phyloP scores from a whole-genome alignment of 2,113 vertebrate genomes.

The Opisthocomus hoazin region DNA sequence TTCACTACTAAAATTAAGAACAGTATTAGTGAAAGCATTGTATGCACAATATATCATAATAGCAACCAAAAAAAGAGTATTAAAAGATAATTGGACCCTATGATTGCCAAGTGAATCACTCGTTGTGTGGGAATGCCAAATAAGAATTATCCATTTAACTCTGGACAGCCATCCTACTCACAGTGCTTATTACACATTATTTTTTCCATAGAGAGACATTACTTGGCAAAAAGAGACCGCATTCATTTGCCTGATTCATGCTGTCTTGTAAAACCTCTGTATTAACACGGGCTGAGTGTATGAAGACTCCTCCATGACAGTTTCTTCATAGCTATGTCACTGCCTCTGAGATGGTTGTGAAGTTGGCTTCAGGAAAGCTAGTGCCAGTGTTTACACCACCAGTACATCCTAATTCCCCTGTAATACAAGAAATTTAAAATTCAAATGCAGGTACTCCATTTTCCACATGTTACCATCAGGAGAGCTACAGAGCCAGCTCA shows the following conservation, averaged over 20 bases:
- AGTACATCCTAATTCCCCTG: neutral
- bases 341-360: neutral
- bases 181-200: neutral
- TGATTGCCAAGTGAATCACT: neutral
- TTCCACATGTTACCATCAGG: neutral
- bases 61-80: neutral
- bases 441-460: neutral
- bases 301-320: neutral
- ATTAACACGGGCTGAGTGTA: neutral
- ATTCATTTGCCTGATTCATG: neutral
- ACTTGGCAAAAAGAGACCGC: neutral
- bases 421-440: slow-evolving; percentile 9
- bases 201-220: neutral
- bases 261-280: neutral
- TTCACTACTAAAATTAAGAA: neutral
- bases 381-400: neutral
- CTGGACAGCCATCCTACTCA: neutral
- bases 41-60: neutral
- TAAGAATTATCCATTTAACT: neutral
- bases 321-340: neutral
- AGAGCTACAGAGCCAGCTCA: neutral
- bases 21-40: neutral
- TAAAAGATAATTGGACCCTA: neutral
- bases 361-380: neutral
- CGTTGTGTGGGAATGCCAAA: neutral